Evolutionary conservation across 1,140 invertebrate species (phyloP).

Genomic region (Lamellibrachia luymesi): DNA sequence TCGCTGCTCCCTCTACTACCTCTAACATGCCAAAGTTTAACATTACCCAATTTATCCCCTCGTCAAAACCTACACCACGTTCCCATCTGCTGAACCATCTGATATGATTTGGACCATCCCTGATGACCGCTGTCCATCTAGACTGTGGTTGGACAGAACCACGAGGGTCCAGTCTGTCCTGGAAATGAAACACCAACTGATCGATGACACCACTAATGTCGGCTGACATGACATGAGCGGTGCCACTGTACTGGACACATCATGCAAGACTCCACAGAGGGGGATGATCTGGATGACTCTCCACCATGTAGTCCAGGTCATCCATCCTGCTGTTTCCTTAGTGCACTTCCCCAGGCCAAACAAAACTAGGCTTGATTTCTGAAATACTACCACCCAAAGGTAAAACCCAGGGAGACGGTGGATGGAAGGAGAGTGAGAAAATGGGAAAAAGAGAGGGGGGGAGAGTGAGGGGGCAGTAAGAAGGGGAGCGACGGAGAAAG

Average conservation of each 20-base stretch:
- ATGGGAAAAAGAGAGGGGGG: background rate
- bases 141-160: background rate
- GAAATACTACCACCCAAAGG: too few species aligned
- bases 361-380: background rate
- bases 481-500: background rate
- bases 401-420: too few species aligned
- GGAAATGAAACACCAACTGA: slow-evolving; percentile 9
- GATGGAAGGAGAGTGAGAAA: too few species aligned
- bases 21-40: too few species aligned
- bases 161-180: background rate
- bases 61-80: too few species aligned
- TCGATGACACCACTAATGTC: background rate
- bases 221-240: background rate
- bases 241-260: background rate
- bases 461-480: background rate
- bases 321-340: background rate
- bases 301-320: background rate
- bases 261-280: background rate
- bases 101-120: background rate
- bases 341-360: background rate
- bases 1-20: too few species aligned
- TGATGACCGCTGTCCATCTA: background rate
- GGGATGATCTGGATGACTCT: background rate
- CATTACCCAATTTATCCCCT: too few species aligned
- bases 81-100: background rate